These are phyloP conservation scores for Temnothorax rugatulus DNA, from an alignment of 2,888 invertebrate species.

Conservation along the genomic window DNA sequence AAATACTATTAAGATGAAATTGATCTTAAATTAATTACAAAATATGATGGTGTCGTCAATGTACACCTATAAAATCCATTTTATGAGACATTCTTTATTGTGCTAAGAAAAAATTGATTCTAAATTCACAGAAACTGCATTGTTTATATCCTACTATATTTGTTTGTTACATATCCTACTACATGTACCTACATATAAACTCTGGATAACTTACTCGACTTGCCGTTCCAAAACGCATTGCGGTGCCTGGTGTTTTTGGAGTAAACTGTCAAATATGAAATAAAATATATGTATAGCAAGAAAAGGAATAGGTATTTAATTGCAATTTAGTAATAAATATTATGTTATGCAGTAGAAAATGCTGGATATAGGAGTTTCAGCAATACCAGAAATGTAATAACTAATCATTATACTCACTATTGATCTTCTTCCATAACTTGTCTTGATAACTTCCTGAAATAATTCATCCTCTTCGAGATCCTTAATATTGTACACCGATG, in stretches of 20 bases:
- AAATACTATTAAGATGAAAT: not conserved
- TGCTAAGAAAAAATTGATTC: not conserved
- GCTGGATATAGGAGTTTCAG: not conserved
- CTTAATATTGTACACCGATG: slow-evolving; percentile 89
- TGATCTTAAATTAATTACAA: not conserved
- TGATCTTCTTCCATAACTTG: slow-evolving; percentile 91
- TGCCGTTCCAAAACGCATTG: slow-evolving; percentile 88
- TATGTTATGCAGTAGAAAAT: slow-evolving; percentile 16
- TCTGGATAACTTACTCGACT: slow-evolving; percentile 86
- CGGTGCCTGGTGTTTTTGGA: slow-evolving; percentile 86
- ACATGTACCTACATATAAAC: slow-evolving; percentile 8
- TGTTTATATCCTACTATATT: not conserved
- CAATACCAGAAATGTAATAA: not conserved
- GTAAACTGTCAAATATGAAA: slow-evolving; percentile 79
- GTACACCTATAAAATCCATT: not conserved
- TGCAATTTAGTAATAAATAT: slow-evolving; percentile 12
- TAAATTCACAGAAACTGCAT: not conserved
- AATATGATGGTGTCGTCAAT: not conserved
- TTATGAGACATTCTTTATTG: not conserved
- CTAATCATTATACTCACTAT: slow-evolving; percentile 86
- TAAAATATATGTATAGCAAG: slow-evolving; percentile 2
- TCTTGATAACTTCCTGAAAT: slow-evolving; percentile 92
- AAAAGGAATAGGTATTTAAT: not conserved
- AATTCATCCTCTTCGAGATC: slow-evolving; percentile 91
- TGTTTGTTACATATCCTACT: no score